phyloP scores from a whole-genome alignment of 2,113 vertebrate species.

The Halichoeres trimaculatus region DNA sequence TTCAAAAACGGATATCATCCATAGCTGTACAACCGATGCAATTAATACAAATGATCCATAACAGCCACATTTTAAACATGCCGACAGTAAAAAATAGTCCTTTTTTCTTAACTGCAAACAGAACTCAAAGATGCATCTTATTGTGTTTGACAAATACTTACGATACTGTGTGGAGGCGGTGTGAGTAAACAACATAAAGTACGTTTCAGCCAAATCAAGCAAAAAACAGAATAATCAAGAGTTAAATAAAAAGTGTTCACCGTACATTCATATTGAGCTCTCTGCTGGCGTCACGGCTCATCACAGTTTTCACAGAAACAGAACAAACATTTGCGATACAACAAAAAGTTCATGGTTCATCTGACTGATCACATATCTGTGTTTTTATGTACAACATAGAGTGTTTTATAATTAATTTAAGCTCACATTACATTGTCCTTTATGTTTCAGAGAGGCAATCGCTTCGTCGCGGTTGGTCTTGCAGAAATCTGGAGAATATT shows the following conservation, averaged over 20 bases:
- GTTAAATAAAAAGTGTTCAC: conserved; percentile 27
- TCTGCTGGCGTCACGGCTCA: conserved; percentile 11
- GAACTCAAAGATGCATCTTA: conserved; percentile 39
- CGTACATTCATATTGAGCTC: conserved; percentile 68
- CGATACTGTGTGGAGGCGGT: conserved; percentile 33
- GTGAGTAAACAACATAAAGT: conserved; percentile 49
- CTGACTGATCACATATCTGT: conserved; percentile 36
- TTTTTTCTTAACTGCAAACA: conserved; percentile 54
- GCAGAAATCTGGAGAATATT: conserved; percentile 52
- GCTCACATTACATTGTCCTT: conserved; percentile 56
- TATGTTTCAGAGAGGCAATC: conserved; percentile 58
- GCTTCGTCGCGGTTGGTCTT: conserved; percentile 44
- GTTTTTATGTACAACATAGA: conserved; percentile 69
- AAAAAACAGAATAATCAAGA: conserved; percentile 43
- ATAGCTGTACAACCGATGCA: conserved; percentile 70
- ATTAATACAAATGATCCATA: conserved; percentile 68
- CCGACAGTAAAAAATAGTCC: conserved; percentile 61
- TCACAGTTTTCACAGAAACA: conserved; percentile 59
- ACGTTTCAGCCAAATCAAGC: conserved; percentile 53
- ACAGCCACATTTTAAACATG: conserved; percentile 72
- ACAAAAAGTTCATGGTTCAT: conserved; percentile 54
- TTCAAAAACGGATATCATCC: conserved; percentile 69
- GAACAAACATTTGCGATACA: conserved; percentile 53
- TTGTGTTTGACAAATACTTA: conserved; percentile 40
- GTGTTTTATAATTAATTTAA: conserved; percentile 52